Conservation (phyloP, 2,113 vertebrate species). For the Telmatochromis sp. region DNA sequence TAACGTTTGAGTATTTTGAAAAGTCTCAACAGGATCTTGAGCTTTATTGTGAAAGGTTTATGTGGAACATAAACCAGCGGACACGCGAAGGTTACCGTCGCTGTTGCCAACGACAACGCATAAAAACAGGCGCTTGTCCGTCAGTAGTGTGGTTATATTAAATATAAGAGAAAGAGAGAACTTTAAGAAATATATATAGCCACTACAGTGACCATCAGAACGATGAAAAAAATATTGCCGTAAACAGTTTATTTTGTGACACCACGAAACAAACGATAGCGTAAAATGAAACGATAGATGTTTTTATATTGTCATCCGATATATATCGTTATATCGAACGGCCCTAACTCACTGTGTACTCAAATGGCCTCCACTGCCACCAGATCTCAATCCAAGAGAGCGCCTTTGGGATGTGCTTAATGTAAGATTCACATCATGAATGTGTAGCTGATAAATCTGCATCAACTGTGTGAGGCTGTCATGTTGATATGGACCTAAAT, state of each 20-base stretch:
- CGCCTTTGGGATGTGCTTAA: background rate
- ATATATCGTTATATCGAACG: background rate
- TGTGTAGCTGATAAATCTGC: background rate
- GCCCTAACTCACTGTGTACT: background rate
- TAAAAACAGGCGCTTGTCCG: no score
- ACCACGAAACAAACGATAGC: accelerated
- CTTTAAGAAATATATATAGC: background rate
- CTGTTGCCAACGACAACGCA: accelerated
- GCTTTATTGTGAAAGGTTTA: no score
- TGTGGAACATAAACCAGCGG: no score
- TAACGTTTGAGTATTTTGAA: background rate
- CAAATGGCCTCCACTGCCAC: background rate
- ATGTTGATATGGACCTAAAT: background rate
- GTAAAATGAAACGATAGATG: accelerated
- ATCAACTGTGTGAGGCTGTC: background rate
- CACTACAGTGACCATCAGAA: background rate
- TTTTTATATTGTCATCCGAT: accelerated
- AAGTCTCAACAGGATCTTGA: no score
- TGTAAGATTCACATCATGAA: background rate
- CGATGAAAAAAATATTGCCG: background rate
- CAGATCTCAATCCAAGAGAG: background rate
- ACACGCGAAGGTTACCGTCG: accelerated
- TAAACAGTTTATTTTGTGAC: background rate
- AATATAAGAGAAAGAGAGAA: background rate
- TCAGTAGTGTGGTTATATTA: background rate